phyloP scores from a whole-genome alignment of 2,113 vertebrate genomes.

The Nycticryphes semicollaris region DNA sequence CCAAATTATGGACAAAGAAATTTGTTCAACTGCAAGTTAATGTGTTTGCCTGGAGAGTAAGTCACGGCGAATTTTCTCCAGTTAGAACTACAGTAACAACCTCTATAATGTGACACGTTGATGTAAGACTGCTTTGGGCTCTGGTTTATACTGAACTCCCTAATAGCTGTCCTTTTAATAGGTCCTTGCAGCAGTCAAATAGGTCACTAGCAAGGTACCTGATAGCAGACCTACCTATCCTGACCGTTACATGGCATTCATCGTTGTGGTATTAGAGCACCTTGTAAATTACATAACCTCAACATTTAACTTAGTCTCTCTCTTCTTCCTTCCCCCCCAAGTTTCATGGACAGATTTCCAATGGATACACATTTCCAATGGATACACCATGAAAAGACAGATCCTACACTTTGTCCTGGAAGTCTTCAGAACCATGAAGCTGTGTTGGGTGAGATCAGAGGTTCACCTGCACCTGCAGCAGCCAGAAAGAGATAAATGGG shows the following conservation, averaged over 20 bases:
- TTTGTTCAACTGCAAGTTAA: neutral
- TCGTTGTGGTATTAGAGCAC: neutral
- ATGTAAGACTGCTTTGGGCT: neutral
- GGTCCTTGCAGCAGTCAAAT: neutral
- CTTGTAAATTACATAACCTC: neutral
- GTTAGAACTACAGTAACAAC: neutral
- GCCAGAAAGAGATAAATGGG: neutral
- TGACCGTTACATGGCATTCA: neutral
- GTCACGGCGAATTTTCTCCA: neutral
- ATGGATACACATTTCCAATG: too few relatives aligned
- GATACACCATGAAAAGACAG: neutral
- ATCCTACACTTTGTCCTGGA: neutral
- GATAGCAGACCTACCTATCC: neutral
- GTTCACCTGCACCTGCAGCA: neutral
- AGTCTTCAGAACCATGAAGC: neutral
- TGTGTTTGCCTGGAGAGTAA: neutral
- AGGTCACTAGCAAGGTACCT: neutral
- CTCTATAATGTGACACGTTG: neutral
- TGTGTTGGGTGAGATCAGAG: neutral
- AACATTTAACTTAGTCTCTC: neutral
- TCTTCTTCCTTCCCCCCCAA: neutral
- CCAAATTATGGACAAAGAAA: neutral
- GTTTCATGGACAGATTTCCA: neutral
- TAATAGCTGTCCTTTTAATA: neutral
- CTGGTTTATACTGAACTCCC: neutral